Percentiles rank a stretch among this genome's conserved stretches.
Conservation (phyloP, 2,888 invertebrate species). For the Molanna angustata region DNA sequence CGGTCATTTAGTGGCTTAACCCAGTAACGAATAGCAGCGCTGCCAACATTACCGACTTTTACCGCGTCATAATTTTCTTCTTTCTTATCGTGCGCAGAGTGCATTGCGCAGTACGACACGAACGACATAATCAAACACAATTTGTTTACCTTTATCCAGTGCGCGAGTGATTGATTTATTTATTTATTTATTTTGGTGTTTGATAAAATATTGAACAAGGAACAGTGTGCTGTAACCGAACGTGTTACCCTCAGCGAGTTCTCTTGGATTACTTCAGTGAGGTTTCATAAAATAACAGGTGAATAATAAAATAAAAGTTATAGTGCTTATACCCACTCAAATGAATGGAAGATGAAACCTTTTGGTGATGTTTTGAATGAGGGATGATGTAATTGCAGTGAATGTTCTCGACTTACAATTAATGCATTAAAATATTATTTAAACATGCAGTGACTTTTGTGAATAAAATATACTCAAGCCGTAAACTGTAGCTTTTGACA, state of each 20-base stretch:
- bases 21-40: slow-evolving; percentile 26
- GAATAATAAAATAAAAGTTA: no score
- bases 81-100: slow-evolving; percentile 14
- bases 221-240: slow-evolving; percentile 23
- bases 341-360: no score
- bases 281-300: slow-evolving; percentile 24
- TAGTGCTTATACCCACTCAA: no score
- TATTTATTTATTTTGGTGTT: slow-evolving; percentile 12
- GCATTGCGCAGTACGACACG: slow-evolving; percentile 13
- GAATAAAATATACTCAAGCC: no score
- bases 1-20: slow-evolving; percentile 16
- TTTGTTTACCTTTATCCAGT: no score
- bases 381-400: no score
- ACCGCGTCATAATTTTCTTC: slow-evolving; percentile 14
- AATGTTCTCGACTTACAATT: no score
- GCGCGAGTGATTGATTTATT: slow-evolving; percentile 20
- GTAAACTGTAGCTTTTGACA: no score
- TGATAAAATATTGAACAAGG: slow-evolving; percentile 13
- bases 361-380: no score
- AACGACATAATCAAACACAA: no score
- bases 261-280: slow-evolving; percentile 28
- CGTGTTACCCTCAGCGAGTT: slow-evolving; percentile 24
- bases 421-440: no score
- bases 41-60: slow-evolving; percentile 19
- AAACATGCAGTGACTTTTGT: no score